Base-by-base conservation (phyloP, 2,888 invertebrate species). In the Barypeithes pellucidus region DNA sequence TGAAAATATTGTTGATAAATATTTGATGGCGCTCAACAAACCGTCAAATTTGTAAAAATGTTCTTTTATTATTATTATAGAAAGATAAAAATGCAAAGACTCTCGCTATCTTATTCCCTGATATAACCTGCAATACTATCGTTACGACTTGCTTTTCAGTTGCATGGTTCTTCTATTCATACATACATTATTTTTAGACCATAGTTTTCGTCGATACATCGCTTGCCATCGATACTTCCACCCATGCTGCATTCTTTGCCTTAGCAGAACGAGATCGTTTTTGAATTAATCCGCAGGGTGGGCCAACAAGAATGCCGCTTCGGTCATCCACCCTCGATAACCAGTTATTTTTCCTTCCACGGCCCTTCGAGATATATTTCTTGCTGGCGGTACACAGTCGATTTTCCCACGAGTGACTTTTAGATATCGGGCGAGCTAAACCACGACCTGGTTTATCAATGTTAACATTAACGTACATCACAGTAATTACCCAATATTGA, bases 381-480 rank as follows among this genome's bases (percentile, higher is more conserved):
- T 70, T 45, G 63, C 61, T 68, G 24, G 22, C 14, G 24, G 2
- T 20, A 29, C 22, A 41, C 45, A n/a, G 70, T 81, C 82, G 82
- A 84, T 84, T 82, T 84, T 85, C 84, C 84, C 84, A 85, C 84
- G 84, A 79, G 82, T 82, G 82, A 83, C 83, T 85, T 85, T 85
- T 84, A 82, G 83, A 84, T 62, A 61, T 61, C 47, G 61, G 16
- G 61, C 47, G n/a, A 45, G 45, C 24, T 45, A 16, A 45, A 14
- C 24, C 16, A 61, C 22, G 43, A 24, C 12, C 22, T 60, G 41
- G 8, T 39, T 24, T n/a, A n/a, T n/a, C n/a, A n/a, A n/a, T n/a
- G n/a, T n/a, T n/a, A n/a, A n/a, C n/a, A n/a, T n/a, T n/a, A n/a
- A n/a, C n/a, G n/a, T n/a, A n/a, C n/a, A n/a, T n/a, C n/a, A n/a